These are phyloP conservation scores for Oreochromis mossambicus DNA, from an alignment of 2,797 vertebrate species.

Conservation along the genomic window DNA sequence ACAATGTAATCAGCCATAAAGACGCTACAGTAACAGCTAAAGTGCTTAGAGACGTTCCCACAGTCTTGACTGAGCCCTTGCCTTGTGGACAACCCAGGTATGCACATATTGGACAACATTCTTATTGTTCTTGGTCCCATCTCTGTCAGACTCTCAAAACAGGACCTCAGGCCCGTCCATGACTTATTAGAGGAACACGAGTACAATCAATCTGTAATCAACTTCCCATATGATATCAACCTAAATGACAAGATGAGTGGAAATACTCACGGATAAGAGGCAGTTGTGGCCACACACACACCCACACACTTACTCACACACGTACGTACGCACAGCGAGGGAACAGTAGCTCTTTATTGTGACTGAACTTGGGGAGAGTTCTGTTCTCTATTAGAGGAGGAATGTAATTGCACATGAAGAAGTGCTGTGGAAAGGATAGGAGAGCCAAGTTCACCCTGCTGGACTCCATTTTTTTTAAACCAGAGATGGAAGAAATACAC, in stretches of 20 bases:
- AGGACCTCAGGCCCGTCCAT: conserved; percentile 32
- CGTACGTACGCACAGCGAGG: conserved; percentile 17
- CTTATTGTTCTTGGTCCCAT: conserved; percentile 34
- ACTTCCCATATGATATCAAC: conserved; percentile 63
- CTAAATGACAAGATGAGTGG: conserved; percentile 62
- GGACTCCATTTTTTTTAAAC: conserved; percentile 25
- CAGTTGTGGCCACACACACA: conserved; percentile 45
- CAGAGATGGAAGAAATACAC: neutral
- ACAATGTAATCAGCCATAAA: neutral
- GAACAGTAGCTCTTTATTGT: conserved; percentile 75
- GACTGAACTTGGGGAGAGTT: conserved; percentile 39
- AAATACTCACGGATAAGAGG: conserved; percentile 58
- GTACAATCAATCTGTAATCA: conserved; percentile 72
- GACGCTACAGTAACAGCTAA: neutral
- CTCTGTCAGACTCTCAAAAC: conserved; percentile 38
- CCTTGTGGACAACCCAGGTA: neutral
- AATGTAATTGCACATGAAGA: conserved; percentile 74
- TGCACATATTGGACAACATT: conserved; percentile 23
- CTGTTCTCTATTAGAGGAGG: conserved; percentile 73
- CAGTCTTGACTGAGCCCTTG: neutral
- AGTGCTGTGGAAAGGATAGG: conserved; percentile 45
- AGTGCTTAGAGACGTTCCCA: neutral
- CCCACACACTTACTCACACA: neutral
- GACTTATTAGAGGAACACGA: conserved; percentile 48
- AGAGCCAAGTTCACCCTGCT: conserved; percentile 51